These are phyloP conservation scores for Hirundichthys speculiger DNA, from an alignment of 2,113 vertebrate genomes.

Conservation along the genomic window DNA sequence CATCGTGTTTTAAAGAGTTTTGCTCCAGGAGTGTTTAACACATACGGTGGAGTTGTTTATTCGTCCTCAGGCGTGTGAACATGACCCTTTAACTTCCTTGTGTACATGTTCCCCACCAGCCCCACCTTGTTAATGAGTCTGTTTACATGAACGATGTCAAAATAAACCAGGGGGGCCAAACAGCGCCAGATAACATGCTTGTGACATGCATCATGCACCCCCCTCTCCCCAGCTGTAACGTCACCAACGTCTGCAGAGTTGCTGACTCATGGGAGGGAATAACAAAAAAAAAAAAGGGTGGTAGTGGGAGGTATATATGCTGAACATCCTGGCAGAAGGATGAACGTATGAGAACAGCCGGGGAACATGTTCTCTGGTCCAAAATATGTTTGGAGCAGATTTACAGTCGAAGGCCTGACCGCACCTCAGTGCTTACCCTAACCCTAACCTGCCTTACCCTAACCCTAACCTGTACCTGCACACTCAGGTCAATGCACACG, in stretches of 20 bases:
- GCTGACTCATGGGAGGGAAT: too few relatives aligned
- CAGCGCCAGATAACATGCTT: background rate
- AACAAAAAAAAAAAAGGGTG: too few relatives aligned
- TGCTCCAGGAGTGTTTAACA: background rate
- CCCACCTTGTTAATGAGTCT: slow-evolving; percentile 26
- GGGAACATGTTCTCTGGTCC: slow-evolving; percentile 31
- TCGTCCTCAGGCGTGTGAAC: background rate
- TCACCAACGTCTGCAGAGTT: too few relatives aligned
- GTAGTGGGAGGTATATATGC: background rate
- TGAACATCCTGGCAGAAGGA: slow-evolving; percentile 25
- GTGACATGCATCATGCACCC: slow-evolving; percentile 16
- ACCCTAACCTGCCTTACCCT: too few relatives aligned
- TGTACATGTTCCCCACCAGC: slow-evolving; percentile 20
- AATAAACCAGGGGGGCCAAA: slow-evolving; percentile 19
- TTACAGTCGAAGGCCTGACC: slow-evolving; percentile 7
- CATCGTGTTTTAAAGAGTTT: slow-evolving; percentile 26
- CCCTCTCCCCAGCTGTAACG: too few relatives aligned
- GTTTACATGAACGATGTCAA: slow-evolving; percentile 28
- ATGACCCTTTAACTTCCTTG: slow-evolving; percentile 39
- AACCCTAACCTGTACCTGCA: too few relatives aligned
- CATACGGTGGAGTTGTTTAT: background rate
- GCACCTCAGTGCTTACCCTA: slow-evolving; percentile 41
- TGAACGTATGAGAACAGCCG: slow-evolving; percentile 42
- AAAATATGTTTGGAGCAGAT: slow-evolving; percentile 24
- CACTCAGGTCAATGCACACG: too few relatives aligned